Evolutionary conservation across 2,113 vertebrate species (phyloP).

Genomic region (Glaucomys volans): DNA sequence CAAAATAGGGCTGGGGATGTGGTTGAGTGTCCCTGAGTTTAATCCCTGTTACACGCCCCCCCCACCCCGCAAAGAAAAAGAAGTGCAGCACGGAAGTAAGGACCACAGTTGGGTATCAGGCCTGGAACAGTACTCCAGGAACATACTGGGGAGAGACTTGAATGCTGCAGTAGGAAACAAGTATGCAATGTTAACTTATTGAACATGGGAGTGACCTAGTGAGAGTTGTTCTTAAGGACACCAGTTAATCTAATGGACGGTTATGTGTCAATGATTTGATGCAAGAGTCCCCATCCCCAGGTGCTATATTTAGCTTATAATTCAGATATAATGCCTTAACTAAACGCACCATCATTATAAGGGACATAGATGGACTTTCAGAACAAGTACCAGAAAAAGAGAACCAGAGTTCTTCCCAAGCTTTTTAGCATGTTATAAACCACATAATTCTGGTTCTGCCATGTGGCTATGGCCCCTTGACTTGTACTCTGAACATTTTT

Average conservation of each 20-base stretch:
- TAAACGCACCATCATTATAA: background rate
- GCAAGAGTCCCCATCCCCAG: background rate
- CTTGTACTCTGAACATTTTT: background rate
- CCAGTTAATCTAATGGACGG: background rate
- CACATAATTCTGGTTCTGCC: background rate
- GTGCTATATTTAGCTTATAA: background rate
- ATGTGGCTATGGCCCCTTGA: background rate
- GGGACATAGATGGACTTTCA: background rate
- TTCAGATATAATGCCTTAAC: background rate
- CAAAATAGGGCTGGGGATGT: too few species aligned
- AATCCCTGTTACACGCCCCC: too few species aligned
- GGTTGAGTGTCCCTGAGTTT: too few species aligned
- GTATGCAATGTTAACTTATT: background rate
- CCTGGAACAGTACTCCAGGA: background rate
- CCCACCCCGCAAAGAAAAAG: too few species aligned
- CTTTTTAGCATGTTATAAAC: background rate
- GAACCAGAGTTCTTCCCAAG: background rate
- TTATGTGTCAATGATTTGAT: background rate
- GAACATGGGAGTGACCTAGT: background rate
- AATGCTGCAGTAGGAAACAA: background rate
- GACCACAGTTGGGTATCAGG: background rate
- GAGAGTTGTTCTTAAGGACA: background rate
- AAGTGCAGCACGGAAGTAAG: background rate
- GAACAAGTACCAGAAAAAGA: background rate
- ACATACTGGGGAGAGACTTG: background rate